Conservation (phyloP, 1,140 invertebrate species). For the Tetramorium simillimum region DNA sequence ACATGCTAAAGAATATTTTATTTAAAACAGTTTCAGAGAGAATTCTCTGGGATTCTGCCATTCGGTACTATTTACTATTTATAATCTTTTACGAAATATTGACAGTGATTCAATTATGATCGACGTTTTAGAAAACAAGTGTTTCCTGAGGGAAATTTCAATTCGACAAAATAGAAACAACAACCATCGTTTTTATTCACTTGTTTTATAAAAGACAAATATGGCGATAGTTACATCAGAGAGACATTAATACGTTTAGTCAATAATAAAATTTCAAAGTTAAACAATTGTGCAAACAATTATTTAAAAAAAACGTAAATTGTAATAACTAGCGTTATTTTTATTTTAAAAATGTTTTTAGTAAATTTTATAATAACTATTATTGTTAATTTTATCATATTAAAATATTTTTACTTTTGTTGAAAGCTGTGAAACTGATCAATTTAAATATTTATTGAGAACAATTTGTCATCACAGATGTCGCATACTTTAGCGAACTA, state of each 20-base stretch:
- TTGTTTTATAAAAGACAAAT: background rate
- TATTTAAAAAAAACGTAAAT: conserved; percentile 6
- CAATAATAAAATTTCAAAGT: background rate
- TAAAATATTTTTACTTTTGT: background rate
- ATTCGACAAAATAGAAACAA: background rate
- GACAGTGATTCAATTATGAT: conserved; percentile 35
- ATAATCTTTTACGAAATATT: conserved; percentile 29
- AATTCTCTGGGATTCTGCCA: conserved; percentile 9
- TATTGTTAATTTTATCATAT: background rate
- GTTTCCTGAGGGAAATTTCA: background rate
- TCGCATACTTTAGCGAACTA: background rate
- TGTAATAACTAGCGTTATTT: background rate
- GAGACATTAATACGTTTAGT: background rate
- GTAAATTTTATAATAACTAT: background rate
- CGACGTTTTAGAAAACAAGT: conserved; percentile 12
- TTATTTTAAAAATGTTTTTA: background rate
- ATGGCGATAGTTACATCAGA: background rate
- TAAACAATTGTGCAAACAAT: background rate
- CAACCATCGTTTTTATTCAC: background rate
- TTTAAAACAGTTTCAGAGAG: conserved; percentile 17
- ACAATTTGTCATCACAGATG: too few relatives aligned
- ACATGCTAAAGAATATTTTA: conserved; percentile 27
- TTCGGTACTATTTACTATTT: conserved; percentile 30
- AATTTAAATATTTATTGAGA: conserved; percentile 1
- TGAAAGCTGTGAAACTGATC: background rate